Evolutionary conservation across 2,797 vertebrate genomes (phyloP).

Genomic region (Anabas testudineus): DNA sequence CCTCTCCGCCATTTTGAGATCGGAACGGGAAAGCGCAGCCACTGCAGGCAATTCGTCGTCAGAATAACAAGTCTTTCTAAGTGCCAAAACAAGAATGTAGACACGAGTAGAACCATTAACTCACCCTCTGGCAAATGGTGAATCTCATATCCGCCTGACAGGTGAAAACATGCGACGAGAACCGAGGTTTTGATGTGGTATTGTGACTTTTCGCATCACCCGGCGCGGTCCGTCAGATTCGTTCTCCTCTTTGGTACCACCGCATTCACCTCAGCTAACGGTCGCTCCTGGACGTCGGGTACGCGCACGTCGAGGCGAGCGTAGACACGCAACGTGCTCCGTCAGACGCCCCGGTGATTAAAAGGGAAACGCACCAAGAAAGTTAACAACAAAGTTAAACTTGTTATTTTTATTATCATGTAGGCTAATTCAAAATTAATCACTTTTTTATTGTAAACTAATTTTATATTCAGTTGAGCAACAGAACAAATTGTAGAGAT

Average conservation of each 20-base stretch:
- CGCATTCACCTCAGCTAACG: conserved; percentile 79
- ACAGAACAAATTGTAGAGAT: too few relatives aligned
- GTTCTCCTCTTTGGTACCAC: conserved; percentile 81
- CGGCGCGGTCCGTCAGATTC: conserved; percentile 75
- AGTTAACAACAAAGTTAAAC: not conserved
- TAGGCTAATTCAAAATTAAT: too few relatives aligned
- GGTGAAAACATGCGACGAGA: not conserved
- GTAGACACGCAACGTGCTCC: conserved; percentile 50
- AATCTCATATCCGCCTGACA: conserved; percentile 47
- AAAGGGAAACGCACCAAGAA: conserved; percentile 2
- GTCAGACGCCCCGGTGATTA: conserved; percentile 8
- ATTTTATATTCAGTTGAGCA: too few relatives aligned
- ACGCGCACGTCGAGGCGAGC: conserved; percentile 77
- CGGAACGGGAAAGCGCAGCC: conserved; percentile 79
- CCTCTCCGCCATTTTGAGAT: conserved; percentile 97
- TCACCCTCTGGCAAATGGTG: conserved; percentile 52
- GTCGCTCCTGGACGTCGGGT: conserved; percentile 63
- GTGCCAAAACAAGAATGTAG: conserved; percentile 50
- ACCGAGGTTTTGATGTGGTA: conserved; percentile 33
- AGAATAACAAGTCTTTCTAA: conserved; percentile 73
- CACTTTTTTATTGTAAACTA: too few relatives aligned
- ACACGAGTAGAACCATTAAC: conserved; percentile 1
- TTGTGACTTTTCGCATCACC: conserved; percentile 76
- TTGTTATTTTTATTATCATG: not conserved
- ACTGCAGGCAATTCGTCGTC: conserved; percentile 87